Conservation (phyloP, 2,797 vertebrate species). For the Scyliorhinus canicula region DNA sequence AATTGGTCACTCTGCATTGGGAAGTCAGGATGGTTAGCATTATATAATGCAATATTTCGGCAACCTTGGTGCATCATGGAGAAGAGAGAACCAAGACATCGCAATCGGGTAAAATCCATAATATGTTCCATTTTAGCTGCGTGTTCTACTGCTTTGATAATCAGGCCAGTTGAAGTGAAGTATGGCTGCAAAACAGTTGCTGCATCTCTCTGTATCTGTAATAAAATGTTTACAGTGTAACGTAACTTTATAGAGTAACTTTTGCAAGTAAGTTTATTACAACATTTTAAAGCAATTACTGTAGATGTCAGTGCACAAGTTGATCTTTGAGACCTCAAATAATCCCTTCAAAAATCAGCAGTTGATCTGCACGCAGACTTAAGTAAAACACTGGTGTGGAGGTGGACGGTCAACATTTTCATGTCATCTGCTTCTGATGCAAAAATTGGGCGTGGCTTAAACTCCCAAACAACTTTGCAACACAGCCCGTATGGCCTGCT, state of each 20-base stretch:
- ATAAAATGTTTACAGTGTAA: neutral
- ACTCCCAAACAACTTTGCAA: too few species aligned
- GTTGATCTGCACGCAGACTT: too few species aligned
- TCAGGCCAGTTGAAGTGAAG: constrained; percentile 90
- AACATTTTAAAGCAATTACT: neutral
- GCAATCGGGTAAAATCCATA: constrained; percentile 95
- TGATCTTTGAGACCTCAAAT: too few species aligned
- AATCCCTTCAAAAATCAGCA: too few species aligned
- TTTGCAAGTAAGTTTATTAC: neutral
- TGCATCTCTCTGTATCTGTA: constrained; percentile 86
- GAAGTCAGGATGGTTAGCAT: constrained; percentile 95
- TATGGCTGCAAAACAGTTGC: constrained; percentile 85
- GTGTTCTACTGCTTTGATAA: constrained; percentile 92
- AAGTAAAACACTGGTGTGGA: too few species aligned
- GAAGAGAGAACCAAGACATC: constrained; percentile 88
- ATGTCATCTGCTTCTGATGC: too few species aligned
- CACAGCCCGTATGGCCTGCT: too few species aligned
- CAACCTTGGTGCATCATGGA: constrained; percentile 98
- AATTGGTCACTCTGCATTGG: constrained; percentile 94
- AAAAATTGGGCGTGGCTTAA: too few species aligned
- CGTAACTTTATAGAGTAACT: neutral
- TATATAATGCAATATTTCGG: constrained; percentile 90
- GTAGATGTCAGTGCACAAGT: too few species aligned
- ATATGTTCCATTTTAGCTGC: constrained; percentile 97
- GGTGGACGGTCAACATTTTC: too few species aligned